phyloP scores from a whole-genome alignment of 1,140 invertebrate genomes.

The Magallana ariakensis region DNA sequence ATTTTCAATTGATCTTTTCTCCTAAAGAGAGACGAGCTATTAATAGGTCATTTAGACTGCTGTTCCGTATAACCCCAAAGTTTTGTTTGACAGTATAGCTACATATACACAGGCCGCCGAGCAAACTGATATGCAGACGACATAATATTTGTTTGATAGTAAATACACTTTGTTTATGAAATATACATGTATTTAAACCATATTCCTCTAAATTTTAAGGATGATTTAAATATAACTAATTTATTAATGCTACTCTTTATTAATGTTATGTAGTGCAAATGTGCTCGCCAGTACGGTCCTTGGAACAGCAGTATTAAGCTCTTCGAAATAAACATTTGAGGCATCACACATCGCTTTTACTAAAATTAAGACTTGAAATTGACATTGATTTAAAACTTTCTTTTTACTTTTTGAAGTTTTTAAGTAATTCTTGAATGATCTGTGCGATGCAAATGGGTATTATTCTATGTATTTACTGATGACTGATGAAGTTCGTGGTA shows the following conservation, averaged over 20 bases:
- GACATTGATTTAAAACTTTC: neutral
- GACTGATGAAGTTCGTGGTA: neutral
- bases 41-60: neutral
- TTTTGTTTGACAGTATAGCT: neutral
- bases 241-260: too few species aligned
- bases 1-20: neutral
- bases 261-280: too few species aligned
- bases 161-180: neutral
- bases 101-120: too few species aligned
- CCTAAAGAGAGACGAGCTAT: neutral
- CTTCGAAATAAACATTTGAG: neutral
- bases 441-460: too few species aligned
- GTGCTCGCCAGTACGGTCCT: neutral
- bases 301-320: neutral
- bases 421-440: too few species aligned
- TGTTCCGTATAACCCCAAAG: neutral
- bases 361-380: neutral
- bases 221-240: neutral
- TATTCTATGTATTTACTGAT: neutral
- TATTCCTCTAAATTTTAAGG: neutral
- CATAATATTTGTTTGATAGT: neutral
- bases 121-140: too few species aligned
- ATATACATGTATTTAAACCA: too few species aligned
- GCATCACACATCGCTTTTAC: neutral
- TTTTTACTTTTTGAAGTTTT: neutral